Evolutionary conservation across 2,113 vertebrate genomes (phyloP), one percentile per base, ranked within the genome.

Genomic region (Cyprinodon brontotheroides): DNA sequence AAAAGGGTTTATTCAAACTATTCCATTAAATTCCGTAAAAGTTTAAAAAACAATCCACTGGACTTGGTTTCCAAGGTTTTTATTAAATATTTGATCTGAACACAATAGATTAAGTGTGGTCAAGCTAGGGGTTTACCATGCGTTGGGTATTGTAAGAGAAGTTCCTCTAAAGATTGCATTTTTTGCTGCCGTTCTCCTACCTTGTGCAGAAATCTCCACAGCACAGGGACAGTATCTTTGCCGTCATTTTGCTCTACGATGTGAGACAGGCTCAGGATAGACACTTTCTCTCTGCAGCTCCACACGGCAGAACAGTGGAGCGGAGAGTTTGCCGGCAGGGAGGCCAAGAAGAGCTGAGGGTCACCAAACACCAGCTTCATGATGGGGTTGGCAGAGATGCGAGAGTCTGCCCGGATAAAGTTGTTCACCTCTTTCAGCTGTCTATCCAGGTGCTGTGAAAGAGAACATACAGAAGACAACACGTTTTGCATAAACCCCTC

Each of bases 131-230:
- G 29, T 1, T 20, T 17, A 53, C 50, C 50, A 17, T 2, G 6
- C 50, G 3, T 2, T 20, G n/a, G 9, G 9, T 45, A 45, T 45
- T 12, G 11, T 10, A 10, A 45, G 17, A 57, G 50, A 57, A 57
- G 17, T 20, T n/a, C 14, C 50, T 57, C 17, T 20, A 20, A 15
- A 17, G 22, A 3, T 13, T 57, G 4, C 15, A 48, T 17, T 1
- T 48, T 29, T 0, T 2, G 29, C 38, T 11, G 0, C 1, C 0
- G 4, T 67, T 78, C 69, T 29, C 85, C 84, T 86, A 97, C 97
- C 94, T 87, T 96, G 53, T 97, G 95, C 73, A 98, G 92, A 86
- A 98, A 98, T 63, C 89, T 95, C 95, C 95, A 97, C 41, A 98
- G 93, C 2, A 98, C 75, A 1, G 97, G 96, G 36, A 97, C 80